These are phyloP conservation scores for Sorex maritimensis DNA, from an alignment of 2,797 vertebrate genomes.

Conservation along the genomic window DNA sequence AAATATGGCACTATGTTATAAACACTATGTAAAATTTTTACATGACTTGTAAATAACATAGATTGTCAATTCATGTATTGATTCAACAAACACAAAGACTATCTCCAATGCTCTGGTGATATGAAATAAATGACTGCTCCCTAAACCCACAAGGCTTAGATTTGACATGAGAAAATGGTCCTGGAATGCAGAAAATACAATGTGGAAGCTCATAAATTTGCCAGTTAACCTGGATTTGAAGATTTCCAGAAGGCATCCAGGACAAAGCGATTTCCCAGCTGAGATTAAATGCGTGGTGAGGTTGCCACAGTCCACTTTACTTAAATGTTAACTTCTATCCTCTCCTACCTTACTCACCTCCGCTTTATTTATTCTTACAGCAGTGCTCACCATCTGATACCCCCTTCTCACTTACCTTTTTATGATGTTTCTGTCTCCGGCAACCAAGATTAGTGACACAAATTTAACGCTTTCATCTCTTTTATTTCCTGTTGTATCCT, in stretches of 20 bases:
- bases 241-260: background rate
- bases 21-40: background rate
- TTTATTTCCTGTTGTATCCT: background rate
- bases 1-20: background rate
- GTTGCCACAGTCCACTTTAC: background rate
- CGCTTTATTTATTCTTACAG: too few relatives aligned
- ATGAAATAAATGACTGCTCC: background rate
- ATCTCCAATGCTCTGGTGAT: background rate
- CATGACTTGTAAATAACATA: background rate
- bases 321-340: background rate
- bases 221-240: conserved; percentile 36
- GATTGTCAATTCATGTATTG: background rate
- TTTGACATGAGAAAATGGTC: background rate
- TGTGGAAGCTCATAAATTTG: background rate
- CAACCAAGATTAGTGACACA: too few relatives aligned
- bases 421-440: too few relatives aligned
- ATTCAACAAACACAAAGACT: background rate
- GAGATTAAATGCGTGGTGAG: background rate
- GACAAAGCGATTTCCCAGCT: background rate
- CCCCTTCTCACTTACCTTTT: too few relatives aligned
- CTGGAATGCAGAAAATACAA: background rate
- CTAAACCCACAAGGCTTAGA: background rate
- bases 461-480: too few relatives aligned
- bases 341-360: background rate
- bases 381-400: too few relatives aligned